Evolutionary conservation across 1,140 invertebrate species (phyloP), one percentile per base, ranked within the genome.

Genomic region (Dolichoris vasculosae): DNA sequence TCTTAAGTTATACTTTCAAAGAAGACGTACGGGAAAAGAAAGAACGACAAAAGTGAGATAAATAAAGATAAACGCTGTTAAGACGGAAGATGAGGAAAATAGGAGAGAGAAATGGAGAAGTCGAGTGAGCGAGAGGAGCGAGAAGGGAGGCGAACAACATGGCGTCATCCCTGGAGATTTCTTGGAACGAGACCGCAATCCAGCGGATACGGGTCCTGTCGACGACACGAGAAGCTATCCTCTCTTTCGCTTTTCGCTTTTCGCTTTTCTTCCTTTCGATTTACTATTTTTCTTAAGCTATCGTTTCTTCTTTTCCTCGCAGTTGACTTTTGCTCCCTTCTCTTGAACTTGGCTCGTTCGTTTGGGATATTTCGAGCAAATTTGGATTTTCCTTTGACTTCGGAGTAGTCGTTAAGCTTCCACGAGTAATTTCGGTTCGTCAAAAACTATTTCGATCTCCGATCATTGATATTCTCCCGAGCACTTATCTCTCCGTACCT

Each of bases 141-240:
- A 82, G 64, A 86, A 63, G 87, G 71, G 81, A 84, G 64, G 64
- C 48, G 0, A 69, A 82, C 90, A 92, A 92, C 89, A 92, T 92
- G 91, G 91, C 91, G 89, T 82, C 80, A 79, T 91, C 91, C 90
- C 90, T 81, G 71, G 91, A 91, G 91, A 86, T 87, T 91, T 89
- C 87, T 43, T 64, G 88, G 89, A 92, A 92, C 90, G 90, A 91
- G 89, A 89, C 89, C 91, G 91, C 90, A 90, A 92, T 92, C 91
- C 91, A 90, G 87, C 88, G 89, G 87, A 90, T 91, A 90, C 90
- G 91, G 88, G 91, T 91, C 89, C 88, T 89, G 88, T 89, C 90
- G 88, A 89, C 88, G 85, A 88, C 85, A 82, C 85, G 87, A 87
- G 87, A 88, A 88, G 88, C 88, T 87, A 87, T 83, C 87, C 85